Evolutionary conservation across 2,113 vertebrate species (phyloP).

Genomic region (Symphodus melops): DNA sequence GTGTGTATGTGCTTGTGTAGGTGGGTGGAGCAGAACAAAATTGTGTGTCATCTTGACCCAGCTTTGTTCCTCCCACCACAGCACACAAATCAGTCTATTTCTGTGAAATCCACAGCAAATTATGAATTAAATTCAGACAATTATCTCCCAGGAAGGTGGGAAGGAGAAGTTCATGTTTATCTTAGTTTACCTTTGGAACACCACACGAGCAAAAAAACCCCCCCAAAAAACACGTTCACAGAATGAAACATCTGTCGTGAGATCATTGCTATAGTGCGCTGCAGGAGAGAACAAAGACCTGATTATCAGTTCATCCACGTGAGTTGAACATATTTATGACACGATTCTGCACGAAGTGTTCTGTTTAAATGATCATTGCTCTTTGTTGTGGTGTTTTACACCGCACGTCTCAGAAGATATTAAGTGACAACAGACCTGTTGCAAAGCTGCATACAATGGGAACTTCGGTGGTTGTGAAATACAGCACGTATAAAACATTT

Average conservation of each 20-base stretch:
- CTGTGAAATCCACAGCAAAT: slow-evolving; percentile 25
- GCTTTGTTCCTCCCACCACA: slow-evolving; percentile 22
- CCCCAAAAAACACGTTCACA: no score
- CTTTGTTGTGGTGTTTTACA: background rate
- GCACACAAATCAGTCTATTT: background rate
- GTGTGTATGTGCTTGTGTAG: background rate
- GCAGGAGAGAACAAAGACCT: background rate
- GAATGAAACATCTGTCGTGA: background rate
- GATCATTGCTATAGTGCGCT: background rate
- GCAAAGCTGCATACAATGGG: background rate
- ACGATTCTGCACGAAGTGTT: background rate
- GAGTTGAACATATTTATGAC: background rate
- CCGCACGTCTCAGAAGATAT: background rate
- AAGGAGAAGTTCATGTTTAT: slow-evolving; percentile 6
- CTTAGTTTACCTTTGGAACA: background rate
- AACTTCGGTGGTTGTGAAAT: slow-evolving; percentile 9
- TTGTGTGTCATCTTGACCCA: slow-evolving; percentile 1
- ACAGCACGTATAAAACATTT: background rate
- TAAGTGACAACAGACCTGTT: slow-evolving; percentile 21
- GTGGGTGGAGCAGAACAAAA: slow-evolving; percentile 29
- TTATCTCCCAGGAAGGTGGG: slow-evolving; percentile 16
- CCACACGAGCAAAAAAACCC: background rate
- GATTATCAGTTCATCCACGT: background rate
- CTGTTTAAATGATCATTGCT: background rate
- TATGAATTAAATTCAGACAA: slow-evolving; percentile 23